Evolutionary conservation across 2,888 invertebrate genomes (phyloP), one percentile per base, ranked within the genome.

Genomic region (Drosophila buzzatii): DNA sequence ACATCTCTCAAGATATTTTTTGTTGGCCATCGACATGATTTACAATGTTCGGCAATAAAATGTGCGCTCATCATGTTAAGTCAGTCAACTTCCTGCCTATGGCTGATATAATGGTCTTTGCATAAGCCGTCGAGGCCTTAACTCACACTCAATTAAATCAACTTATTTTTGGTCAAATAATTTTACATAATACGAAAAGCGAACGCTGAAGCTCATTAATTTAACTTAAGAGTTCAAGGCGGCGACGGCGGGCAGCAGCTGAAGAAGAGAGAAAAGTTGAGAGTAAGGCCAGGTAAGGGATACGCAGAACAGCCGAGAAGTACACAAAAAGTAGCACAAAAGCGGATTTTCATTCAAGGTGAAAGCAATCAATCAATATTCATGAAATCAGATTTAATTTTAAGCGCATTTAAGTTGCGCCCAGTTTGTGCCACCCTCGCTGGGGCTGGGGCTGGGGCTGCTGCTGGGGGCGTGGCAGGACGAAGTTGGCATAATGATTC

Each of bases 361-460:
- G 89, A 88, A 88, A 88, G 89, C 88, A 88, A 88, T 88, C 88
- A 88, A 88, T 88, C 88, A 88, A 88, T 88, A 88, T 88, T 88
- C 88, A 88, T 88, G 88, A 88, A 88, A 88, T 88, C 88, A 87
- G 87, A 87, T 87, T 87, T 85, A 86, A 88, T 87, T 85, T 87
- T 88, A 88, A 87, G 87, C 87, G 88, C 80, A 87, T 88, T 87
- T 87, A 87, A 87, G 85, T 85, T 82, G 65, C 44, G 57, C 57
- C 57, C 57, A 18, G 23, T 39, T 23, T 35, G 5, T 75, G 70
- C 64, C 74, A 73, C 59, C 66, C 44, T 31, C 49, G 3, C 16
- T 20, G 23, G 23, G 23, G 23, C 0, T 23, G 16, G 52, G 18
- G 31, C n/a, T n/a, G n/a, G n/a, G n/a, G n/a, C n/a, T n/a, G n/a